Evolutionary conservation across 2,888 invertebrate genomes (phyloP).

Genomic region (Dicycla oo): DNA sequence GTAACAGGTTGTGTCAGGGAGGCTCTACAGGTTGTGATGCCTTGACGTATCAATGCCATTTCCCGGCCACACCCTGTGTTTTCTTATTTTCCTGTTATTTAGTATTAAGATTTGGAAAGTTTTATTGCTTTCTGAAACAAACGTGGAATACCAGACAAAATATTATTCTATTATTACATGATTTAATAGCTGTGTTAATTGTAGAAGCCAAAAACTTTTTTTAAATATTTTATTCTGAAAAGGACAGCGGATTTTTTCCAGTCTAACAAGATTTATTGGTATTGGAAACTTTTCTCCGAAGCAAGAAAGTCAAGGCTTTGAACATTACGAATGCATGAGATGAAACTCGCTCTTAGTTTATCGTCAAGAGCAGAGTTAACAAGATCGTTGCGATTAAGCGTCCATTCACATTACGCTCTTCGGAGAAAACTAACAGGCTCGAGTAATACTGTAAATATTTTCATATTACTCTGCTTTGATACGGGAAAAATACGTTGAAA

Average conservation of each 20-base stretch:
- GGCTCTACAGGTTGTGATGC: slow-evolving; percentile 82
- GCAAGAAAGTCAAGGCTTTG: background rate
- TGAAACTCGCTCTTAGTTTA: slow-evolving; percentile 20
- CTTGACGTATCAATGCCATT: slow-evolving; percentile 70
- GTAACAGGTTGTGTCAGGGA: slow-evolving; percentile 77
- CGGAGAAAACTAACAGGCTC: slow-evolving; percentile 7
- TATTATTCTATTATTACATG: too few relatives aligned
- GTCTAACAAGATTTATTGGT: slow-evolving; percentile 27
- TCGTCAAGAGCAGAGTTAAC: slow-evolving; percentile 20
- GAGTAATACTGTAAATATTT: slow-evolving; percentile 3
- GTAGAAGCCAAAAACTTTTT: too few relatives aligned
- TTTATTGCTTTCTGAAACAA: background rate
- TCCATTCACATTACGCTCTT: background rate
- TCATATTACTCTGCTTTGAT: background rate
- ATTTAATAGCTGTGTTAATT: background rate
- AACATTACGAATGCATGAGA: slow-evolving; percentile 37
- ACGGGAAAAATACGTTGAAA: background rate
- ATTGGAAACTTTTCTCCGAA: slow-evolving; percentile 6
- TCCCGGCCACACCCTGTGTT: slow-evolving; percentile 80
- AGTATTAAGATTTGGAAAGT: slow-evolving; percentile 2
- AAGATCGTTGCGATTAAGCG: slow-evolving; percentile 17
- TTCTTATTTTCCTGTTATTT: slow-evolving; percentile 33
- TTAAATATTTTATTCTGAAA: background rate
- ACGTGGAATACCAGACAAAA: background rate
- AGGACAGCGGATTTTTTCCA: background rate